phyloP scores from a whole-genome alignment of 2,113 vertebrate species.

The Panthera uncia region DNA sequence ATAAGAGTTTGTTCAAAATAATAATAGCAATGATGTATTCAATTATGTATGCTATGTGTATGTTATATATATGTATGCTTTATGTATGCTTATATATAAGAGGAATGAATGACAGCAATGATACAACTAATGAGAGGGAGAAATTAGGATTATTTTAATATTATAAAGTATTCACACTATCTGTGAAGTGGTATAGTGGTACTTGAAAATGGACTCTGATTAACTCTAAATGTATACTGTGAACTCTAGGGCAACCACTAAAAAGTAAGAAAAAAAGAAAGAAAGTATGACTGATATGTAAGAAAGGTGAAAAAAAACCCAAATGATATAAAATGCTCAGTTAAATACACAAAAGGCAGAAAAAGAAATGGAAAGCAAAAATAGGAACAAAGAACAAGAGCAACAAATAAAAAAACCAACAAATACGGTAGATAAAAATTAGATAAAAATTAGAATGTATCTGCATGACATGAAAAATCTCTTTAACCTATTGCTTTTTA shows the following conservation, averaged over 20 bases:
- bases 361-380: neutral
- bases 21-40: neutral
- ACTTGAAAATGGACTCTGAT: neutral
- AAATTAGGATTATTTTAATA: neutral
- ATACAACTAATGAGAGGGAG: neutral
- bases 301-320: neutral
- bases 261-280: neutral
- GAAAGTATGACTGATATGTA: neutral
- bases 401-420: neutral
- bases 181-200: neutral
- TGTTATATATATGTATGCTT: neutral
- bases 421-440: neutral
- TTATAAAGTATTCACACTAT: neutral
- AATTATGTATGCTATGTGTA: neutral
- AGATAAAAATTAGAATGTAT: neutral
- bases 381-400: neutral
- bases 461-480: neutral
- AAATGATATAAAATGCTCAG: neutral
- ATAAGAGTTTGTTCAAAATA: neutral
- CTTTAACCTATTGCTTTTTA: neutral
- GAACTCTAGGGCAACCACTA: neutral
- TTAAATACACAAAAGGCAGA: neutral
- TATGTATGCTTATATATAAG: neutral
- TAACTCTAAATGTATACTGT: neutral
- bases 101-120: neutral